Evolutionary conservation across 1,140 invertebrate species (phyloP).

Genomic region (Drosophila aff.): DNA sequence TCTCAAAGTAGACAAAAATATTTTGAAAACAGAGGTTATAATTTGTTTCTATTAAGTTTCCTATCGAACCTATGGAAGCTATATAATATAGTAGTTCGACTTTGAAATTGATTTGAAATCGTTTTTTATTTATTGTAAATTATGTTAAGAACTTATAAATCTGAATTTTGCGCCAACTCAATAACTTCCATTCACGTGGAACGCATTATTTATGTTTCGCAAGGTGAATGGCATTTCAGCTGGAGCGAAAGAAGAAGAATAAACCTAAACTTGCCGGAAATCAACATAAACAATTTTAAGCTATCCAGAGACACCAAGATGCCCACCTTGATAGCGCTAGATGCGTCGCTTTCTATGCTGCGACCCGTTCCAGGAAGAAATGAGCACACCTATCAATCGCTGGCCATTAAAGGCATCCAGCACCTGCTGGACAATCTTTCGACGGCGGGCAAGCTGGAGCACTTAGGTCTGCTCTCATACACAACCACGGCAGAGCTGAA

Average conservation of each 20-base stretch:
- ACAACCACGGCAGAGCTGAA: constrained; percentile 90
- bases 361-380: constrained; percentile 87
- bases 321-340: constrained; percentile 92
- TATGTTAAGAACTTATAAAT: background rate
- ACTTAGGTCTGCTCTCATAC: constrained; percentile 94
- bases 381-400: constrained; percentile 88
- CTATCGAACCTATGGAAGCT: too few species aligned
- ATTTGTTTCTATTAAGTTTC: too few species aligned
- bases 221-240: constrained; percentile 38
- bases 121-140: background rate
- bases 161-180: background rate
- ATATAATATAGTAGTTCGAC: too few species aligned
- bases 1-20: too few species aligned
- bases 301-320: constrained; percentile 85
- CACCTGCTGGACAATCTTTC: constrained; percentile 93
- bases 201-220: background rate
- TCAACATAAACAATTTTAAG: background rate
- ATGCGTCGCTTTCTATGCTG: constrained; percentile 91
- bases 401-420: constrained; percentile 94
- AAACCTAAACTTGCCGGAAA: constrained; percentile 29
- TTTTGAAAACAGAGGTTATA: too few species aligned
- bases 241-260: constrained; percentile 47
- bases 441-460: constrained; percentile 94
- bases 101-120: background rate
- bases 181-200: background rate